Evolutionary conservation across 2,797 vertebrate species (phyloP).

Genomic region (Xerus rutilus): DNA sequence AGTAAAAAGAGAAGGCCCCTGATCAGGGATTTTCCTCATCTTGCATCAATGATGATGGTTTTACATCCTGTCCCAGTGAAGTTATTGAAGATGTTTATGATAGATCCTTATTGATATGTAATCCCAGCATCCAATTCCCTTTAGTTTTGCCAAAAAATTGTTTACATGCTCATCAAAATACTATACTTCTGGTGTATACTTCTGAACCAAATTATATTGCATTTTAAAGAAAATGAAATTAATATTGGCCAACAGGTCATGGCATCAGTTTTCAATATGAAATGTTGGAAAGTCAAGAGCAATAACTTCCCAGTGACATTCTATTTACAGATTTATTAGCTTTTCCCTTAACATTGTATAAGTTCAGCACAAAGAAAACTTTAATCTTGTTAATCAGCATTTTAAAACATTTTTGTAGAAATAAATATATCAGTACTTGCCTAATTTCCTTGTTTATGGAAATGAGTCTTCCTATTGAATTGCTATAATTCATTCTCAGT

Average conservation of each 20-base stretch:
- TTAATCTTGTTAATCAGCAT: constrained; percentile 80
- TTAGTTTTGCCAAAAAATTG: background rate
- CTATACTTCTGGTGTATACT: background rate
- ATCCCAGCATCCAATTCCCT: background rate
- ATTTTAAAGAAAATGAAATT: constrained; percentile 49
- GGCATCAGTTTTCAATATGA: constrained; percentile 49
- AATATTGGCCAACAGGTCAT: background rate
- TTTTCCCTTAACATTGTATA: constrained; percentile 79
- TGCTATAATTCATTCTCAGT: constrained; percentile 83
- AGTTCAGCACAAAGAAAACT: constrained; percentile 70
- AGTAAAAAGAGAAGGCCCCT: background rate
- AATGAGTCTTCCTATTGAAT: constrained; percentile 82
- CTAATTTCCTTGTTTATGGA: constrained; percentile 79
- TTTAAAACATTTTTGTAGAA: constrained; percentile 82
- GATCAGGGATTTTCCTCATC: background rate
- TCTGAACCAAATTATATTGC: constrained; percentile 29
- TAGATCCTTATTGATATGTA: background rate
- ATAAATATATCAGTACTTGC: constrained; percentile 75
- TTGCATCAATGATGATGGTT: background rate
- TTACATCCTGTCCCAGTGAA: background rate
- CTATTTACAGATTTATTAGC: constrained; percentile 22
- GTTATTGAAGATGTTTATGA: background rate
- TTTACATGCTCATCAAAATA: background rate
- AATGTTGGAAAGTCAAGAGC: constrained; percentile 2
- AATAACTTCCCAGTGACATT: constrained; percentile 37